A percentile compares a stretch with the other conserved stretches of the same genome.
Conservation (phyloP, 2,888 invertebrate genomes). For the Ellobium chinense region DNA sequence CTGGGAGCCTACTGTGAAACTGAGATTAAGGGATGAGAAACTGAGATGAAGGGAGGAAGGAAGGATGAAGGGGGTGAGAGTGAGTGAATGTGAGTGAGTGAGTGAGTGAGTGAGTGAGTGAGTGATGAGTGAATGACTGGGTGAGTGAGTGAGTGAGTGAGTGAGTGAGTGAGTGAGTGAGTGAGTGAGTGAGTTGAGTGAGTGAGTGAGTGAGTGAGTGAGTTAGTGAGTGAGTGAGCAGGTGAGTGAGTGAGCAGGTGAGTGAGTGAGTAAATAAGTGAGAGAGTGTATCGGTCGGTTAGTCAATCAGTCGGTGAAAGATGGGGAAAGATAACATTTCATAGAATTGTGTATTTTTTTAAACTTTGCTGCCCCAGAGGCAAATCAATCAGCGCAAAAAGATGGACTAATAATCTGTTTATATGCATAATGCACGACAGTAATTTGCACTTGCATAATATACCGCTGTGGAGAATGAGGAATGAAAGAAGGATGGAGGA, state of each 20-base stretch:
- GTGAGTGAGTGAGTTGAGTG: neutral
- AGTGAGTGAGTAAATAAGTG: neutral
- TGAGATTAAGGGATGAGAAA: neutral
- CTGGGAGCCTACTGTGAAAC: too few species aligned
- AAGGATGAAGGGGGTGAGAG: constrained; percentile 1
- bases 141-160: neutral
- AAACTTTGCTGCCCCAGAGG: too few species aligned
- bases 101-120: neutral
- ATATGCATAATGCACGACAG: too few species aligned
- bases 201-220: neutral
- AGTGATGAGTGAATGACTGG: neutral
- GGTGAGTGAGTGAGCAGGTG: neutral
- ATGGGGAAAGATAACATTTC: too few species aligned
- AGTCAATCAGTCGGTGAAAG: too few species aligned
- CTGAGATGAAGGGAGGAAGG: neutral
- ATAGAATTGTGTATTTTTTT: too few species aligned
- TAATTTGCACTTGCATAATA: too few species aligned
- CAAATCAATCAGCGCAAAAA: too few species aligned
- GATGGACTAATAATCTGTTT: too few species aligned
- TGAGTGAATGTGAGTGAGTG: neutral
- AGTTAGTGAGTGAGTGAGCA: neutral
- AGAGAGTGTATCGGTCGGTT: too few species aligned
- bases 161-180: constrained; percentile 1
- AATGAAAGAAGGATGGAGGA: too few species aligned
- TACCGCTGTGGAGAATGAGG: too few species aligned